Percentiles rank a stretch among this genome's conserved stretches.
phyloP scores from a whole-genome alignment of 2,113 vertebrate genomes.

The Noturus placidus region DNA sequence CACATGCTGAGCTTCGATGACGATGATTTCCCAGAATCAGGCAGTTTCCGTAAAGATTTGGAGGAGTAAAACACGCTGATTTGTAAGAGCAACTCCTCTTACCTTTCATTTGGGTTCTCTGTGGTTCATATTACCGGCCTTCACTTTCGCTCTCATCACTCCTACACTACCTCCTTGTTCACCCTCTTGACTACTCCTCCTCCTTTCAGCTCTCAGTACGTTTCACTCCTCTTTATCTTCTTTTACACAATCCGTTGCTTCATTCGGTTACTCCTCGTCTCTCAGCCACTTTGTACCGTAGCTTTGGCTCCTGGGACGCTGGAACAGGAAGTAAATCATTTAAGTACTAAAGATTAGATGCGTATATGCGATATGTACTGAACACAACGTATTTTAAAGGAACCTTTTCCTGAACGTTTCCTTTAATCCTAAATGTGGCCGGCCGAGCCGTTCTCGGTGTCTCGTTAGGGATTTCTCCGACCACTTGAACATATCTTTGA shows the following conservation, averaged over 20 bases:
- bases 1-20: not conserved
- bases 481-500: not conserved
- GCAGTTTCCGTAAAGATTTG: not conserved
- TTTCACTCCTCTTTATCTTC: not conserved
- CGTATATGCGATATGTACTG: not conserved
- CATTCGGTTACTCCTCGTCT: not conserved
- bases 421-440: not conserved
- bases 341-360: not conserved
- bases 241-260: not conserved
- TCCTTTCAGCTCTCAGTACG: not conserved
- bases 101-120: not conserved
- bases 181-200: not conserved
- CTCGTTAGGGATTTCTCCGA: not conserved
- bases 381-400: not conserved
- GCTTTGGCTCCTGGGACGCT: not conserved
- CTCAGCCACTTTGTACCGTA: not conserved
- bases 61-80: not conserved
- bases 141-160: not conserved
- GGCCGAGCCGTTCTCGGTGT: not conserved
- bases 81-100: not conserved
- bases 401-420: not conserved
- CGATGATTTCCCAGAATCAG: not conserved
- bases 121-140: not conserved
- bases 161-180: not conserved
- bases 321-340: not conserved